Evolutionary conservation across 2,888 invertebrate species (phyloP).

Genomic region (Anticlea derivata): DNA sequence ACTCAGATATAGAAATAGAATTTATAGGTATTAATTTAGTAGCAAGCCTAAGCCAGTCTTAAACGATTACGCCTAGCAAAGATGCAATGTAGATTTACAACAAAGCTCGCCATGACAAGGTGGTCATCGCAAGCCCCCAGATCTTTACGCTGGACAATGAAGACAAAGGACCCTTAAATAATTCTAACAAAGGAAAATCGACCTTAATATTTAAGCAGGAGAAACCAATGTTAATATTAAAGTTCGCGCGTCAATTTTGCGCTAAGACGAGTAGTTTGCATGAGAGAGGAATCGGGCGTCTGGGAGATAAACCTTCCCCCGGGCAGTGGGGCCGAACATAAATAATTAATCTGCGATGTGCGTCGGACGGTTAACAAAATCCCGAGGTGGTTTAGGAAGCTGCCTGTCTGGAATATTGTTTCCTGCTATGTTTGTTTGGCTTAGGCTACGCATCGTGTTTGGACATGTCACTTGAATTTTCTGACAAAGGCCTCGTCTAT

Average conservation of each 20-base stretch:
- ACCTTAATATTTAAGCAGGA: constrained; percentile 67
- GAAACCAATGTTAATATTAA: constrained; percentile 76
- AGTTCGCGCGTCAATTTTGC: constrained; percentile 71
- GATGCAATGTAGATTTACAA: constrained; percentile 81
- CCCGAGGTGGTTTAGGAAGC: constrained; percentile 62
- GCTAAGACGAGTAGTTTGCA: constrained; percentile 81
- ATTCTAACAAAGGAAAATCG: constrained; percentile 72
- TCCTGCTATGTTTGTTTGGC: constrained; percentile 39
- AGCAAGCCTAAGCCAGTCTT: constrained; percentile 58
- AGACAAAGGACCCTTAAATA: constrained; percentile 81
- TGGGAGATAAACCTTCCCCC: constrained; percentile 76
- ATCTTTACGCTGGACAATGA: constrained; percentile 76
- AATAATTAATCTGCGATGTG: constrained; percentile 82
- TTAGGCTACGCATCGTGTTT: constrained; percentile 13
- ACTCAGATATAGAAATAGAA: constrained; percentile 42
- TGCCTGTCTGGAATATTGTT: constrained; percentile 54
- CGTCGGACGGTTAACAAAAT: constrained; percentile 73
- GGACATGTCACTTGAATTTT: too few species aligned
- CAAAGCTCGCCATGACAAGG: constrained; percentile 80
- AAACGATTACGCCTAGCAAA: constrained; percentile 75
- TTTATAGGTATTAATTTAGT: constrained; percentile 76
- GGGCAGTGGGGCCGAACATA: constrained; percentile 70
- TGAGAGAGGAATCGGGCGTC: constrained; percentile 78
- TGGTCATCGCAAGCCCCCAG: constrained; percentile 80
- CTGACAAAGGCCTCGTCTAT: too few species aligned